A percentile compares a stretch with the other conserved stretches of the same genome.
phyloP scores from a whole-genome alignment of 2,888 invertebrate genomes.

The Lasioglossum marginatum region DNA sequence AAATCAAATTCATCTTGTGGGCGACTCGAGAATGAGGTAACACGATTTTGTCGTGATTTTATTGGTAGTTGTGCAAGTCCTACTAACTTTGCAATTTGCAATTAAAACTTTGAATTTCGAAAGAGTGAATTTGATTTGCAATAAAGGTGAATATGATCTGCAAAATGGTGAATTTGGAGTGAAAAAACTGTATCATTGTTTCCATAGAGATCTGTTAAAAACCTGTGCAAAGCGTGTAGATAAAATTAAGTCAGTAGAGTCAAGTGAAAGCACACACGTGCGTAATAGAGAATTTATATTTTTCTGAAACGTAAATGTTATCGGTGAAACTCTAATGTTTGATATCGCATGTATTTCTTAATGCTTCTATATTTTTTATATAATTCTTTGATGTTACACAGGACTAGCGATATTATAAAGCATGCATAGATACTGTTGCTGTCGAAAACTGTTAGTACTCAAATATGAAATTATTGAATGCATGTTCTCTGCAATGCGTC shows the following conservation, averaged over 20 bases:
- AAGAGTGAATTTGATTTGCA: not conserved
- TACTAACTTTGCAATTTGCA: not conserved
- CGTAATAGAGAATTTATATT: constrained; percentile 18
- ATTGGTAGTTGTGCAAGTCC: not conserved
- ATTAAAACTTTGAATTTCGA: not conserved
- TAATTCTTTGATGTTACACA: constrained; percentile 21
- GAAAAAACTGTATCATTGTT: not conserved
- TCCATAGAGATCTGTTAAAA: constrained; percentile 1
- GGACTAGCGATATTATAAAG: constrained; percentile 16
- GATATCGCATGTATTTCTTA: constrained; percentile 25
- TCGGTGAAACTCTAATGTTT: not conserved
- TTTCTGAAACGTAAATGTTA: constrained; percentile 16
- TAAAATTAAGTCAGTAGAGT: constrained; percentile 19
- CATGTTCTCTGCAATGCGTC: constrained; percentile 7
- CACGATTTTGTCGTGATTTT: not conserved
- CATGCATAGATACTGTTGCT: constrained; percentile 41
- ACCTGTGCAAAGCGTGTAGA: constrained; percentile 1
- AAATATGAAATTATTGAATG: constrained; percentile 15
- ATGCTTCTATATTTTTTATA: constrained; percentile 25
- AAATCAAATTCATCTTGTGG: not conserved
- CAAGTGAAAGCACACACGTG: not conserved
- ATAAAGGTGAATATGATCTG: not conserved
- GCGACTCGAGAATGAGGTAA: not conserved
- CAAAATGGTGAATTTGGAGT: not conserved
- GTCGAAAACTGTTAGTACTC: constrained; percentile 12